Evolutionary conservation across 2,113 vertebrate genomes (phyloP), one percentile per base, ranked within the genome.

Genomic region (Thalassoma bifasciatum): DNA sequence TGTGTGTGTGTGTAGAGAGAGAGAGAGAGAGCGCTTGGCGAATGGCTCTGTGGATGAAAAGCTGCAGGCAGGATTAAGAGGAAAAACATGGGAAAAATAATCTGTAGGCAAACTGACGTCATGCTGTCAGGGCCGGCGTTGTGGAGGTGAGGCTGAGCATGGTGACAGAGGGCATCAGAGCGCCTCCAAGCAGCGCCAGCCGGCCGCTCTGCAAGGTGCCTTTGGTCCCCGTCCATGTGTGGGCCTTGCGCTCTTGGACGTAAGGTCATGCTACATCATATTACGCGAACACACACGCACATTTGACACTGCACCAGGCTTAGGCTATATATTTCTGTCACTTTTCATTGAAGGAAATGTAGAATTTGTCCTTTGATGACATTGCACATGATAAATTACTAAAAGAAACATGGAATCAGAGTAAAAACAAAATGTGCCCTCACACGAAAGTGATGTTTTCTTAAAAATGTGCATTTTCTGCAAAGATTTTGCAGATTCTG

Each of bases 41-140:
- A 83, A 81, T 69, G 56, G 24, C 42, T 90, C 68, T 85, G n/a
- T 82, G 50, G 77, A 90, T 86, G 75, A 82, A 85, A 84, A 82
- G 53, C 81, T 79, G 66, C 60, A 79, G 73, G 57, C 46, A 57
- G 85, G 86, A 89, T 90, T 90, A 90, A 79, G 64, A 65, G 79
- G 54, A 69, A 70, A 84, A 85, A 82, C 64, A 79, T 78, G 77
- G 72, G 5, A 13, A 85, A 84, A 87, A 89, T 87, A 86, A 86
- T 88, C 83, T 82, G 65, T 46, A 38, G 71, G 46, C 75, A 14
- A 59, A 36, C 26, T 84, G 81, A 84, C 57, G 59, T 84, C 85
- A 88, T 66, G 58, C 46, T 13, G 34, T 2, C 12, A 37, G 65
- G 71, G 22, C 58, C 60, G 24, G 72, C 1, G 50, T 46, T 44